Evolutionary conservation across 2,113 vertebrate species (phyloP).

Genomic region (Carassius carassius): DNA sequence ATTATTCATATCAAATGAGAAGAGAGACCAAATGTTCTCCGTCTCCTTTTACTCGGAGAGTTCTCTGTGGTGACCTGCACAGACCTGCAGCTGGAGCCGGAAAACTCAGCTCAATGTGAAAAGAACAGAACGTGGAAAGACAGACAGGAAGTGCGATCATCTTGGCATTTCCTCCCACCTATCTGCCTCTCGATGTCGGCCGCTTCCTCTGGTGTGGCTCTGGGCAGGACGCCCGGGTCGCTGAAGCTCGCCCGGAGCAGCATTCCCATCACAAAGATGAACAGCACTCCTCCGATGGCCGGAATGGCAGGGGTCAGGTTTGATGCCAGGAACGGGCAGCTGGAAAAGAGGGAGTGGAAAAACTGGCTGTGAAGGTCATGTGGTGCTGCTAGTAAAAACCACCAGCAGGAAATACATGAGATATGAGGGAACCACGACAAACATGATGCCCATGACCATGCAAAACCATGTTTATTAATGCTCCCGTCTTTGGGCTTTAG

Average conservation of each 20-base stretch:
- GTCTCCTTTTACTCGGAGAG: slow-evolving; percentile 1
- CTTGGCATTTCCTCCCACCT: slow-evolving; percentile 75
- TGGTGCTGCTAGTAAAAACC: background rate
- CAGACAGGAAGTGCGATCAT: slow-evolving; percentile 22
- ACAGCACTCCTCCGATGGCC: slow-evolving; percentile 84
- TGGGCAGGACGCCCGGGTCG: slow-evolving; percentile 90
- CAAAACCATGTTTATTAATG: background rate
- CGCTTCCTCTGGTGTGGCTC: slow-evolving; percentile 90
- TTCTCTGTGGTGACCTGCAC: slow-evolving; percentile 14
- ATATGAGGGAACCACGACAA: background rate
- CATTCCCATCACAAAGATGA: slow-evolving; percentile 92
- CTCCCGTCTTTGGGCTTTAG: background rate
- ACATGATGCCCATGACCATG: background rate
- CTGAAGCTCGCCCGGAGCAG: slow-evolving; percentile 93
- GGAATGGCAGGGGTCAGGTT: slow-evolving; percentile 90
- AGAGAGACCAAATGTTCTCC: slow-evolving; percentile 15
- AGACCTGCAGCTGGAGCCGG: background rate
- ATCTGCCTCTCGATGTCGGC: slow-evolving; percentile 93
- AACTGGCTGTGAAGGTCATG: background rate
- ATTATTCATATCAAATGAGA: slow-evolving; percentile 39
- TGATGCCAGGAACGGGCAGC: slow-evolving; percentile 89
- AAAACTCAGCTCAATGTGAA: background rate
- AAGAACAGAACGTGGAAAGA: background rate
- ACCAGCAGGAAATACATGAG: background rate
- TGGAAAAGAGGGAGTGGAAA: slow-evolving; percentile 60